A percentile compares a stretch with the other conserved stretches of the same genome.
These are phyloP conservation scores for Aethes cnicana DNA, from an alignment of 2,888 invertebrate species.

Conservation along the genomic window DNA sequence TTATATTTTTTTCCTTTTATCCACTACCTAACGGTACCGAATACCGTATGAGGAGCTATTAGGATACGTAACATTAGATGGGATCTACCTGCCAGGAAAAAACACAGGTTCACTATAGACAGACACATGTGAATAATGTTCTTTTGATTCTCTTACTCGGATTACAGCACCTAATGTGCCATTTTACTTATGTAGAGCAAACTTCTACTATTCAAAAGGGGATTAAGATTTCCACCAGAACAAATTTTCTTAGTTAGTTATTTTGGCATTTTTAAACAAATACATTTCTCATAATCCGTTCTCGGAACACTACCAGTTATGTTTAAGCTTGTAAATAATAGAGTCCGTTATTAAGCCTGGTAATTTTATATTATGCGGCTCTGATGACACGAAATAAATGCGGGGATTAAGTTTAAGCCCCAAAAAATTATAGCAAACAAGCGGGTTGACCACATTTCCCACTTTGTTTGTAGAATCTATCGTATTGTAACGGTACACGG, in stretches of 20 bases:
- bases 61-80: constrained; percentile 39
- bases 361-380: constrained; percentile 2
- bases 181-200: no score
- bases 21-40: constrained; percentile 67
- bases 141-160: background rate
- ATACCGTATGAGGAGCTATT: constrained; percentile 48
- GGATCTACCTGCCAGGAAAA: constrained; percentile 43
- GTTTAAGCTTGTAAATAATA: background rate
- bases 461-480: constrained; percentile 53
- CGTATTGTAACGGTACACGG: constrained; percentile 60
- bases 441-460: constrained; percentile 55
- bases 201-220: no score
- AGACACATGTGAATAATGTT: constrained; percentile 8
- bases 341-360: background rate
- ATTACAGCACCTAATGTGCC: background rate
- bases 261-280: no score
- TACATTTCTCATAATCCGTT: no score
- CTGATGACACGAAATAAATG: constrained; percentile 17
- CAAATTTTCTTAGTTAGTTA: no score
- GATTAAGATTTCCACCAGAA: no score
- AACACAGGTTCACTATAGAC: constrained; percentile 28
- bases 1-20: constrained; percentile 64
- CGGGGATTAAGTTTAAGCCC: constrained; percentile 25
- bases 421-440: constrained; percentile 29
- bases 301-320: no score